These are phyloP conservation scores for Mus spicilegus DNA, from an alignment of 2,113 vertebrate species.

Conservation along the genomic window DNA sequence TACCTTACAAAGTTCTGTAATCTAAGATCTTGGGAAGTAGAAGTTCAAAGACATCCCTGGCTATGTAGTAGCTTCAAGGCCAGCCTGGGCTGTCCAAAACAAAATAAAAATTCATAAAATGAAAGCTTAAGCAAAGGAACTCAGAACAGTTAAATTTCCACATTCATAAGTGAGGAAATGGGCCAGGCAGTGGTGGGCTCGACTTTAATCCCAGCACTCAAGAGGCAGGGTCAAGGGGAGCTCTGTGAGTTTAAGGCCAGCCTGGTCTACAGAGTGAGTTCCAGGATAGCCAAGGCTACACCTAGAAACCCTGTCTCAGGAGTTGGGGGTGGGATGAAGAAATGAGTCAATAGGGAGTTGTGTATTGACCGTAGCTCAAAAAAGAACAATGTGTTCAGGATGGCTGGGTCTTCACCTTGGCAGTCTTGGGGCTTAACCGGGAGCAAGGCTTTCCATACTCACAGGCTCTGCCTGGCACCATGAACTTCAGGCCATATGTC, in stretches of 20 bases:
- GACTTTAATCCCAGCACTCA: neutral
- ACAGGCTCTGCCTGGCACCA: neutral
- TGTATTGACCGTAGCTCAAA: neutral
- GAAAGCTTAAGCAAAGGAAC: slow-evolving; percentile 15
- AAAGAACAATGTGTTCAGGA: neutral
- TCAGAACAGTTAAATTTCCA: neutral
- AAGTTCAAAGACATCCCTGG: neutral
- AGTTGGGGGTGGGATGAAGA: neutral
- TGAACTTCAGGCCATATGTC: neutral
- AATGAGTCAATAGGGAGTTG: neutral
- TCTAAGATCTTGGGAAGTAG: neutral
- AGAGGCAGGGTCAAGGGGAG: neutral
- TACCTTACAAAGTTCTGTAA: slow-evolving; percentile 16
- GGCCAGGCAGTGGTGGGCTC: neutral
- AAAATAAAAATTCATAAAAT: neutral
- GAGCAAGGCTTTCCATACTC: neutral
- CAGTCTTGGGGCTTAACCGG: neutral
- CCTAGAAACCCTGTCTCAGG: neutral
- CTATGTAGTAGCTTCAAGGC: neutral
- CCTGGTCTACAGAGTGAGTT: neutral
- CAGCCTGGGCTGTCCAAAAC: neutral
- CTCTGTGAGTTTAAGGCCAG: neutral
- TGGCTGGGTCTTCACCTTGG: neutral
- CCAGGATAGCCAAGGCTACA: neutral
- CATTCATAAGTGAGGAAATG: slow-evolving; percentile 35